phyloP scores from a whole-genome alignment of 2,797 vertebrate species.

The Scolopax bukidnonensis region DNA sequence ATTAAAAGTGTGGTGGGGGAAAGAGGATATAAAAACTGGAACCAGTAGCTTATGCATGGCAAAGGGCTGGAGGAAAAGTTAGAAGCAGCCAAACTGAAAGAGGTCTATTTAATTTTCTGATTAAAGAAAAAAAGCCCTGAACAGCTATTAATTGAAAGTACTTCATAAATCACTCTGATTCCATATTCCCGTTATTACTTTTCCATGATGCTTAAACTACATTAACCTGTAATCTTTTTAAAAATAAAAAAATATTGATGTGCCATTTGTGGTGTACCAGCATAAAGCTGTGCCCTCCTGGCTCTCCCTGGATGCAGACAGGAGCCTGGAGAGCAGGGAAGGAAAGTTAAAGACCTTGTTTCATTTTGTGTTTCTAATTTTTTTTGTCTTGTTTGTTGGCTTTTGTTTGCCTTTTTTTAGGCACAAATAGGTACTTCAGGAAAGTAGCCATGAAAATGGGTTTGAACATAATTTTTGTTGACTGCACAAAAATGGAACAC shows the following conservation, averaged over 20 bases:
- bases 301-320: accelerated
- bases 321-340: background rate
- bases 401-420: conserved; percentile 66
- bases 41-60: background rate
- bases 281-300: background rate
- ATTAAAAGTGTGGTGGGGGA: background rate
- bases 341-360: background rate
- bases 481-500: conserved; percentile 82
- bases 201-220: background rate
- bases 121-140: background rate
- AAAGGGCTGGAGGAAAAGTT: background rate
- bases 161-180: background rate
- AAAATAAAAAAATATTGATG: background rate
- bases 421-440: conserved; percentile 92
- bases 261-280: background rate
- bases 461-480: conserved; percentile 84
- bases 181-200: background rate
- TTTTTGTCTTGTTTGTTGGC: background rate
- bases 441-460: conserved; percentile 79
- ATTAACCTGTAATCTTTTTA: background rate
- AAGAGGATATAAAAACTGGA: background rate
- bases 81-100: too few relatives aligned
- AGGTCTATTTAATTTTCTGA: background rate
- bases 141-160: background rate
- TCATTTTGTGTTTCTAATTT: background rate